phyloP scores from a whole-genome alignment of 2,113 vertebrate genomes.

The Anguilla japonica region DNA sequence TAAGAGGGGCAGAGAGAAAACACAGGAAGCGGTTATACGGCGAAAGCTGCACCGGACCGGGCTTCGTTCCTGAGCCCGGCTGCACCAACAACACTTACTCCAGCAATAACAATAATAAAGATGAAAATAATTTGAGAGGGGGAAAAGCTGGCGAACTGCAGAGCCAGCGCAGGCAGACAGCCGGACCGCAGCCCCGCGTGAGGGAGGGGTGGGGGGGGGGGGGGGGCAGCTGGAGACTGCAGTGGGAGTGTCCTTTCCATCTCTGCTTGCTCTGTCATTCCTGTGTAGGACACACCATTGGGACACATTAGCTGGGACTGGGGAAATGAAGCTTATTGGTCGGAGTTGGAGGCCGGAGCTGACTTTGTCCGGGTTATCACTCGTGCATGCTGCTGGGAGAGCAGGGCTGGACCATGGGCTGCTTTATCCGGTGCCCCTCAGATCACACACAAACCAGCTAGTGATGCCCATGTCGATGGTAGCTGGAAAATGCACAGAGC shows the following conservation, averaged over 20 bases:
- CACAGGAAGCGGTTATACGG: not conserved
- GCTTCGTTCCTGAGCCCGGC: constrained; percentile 29
- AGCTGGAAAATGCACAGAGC: not conserved
- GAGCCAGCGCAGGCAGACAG: constrained; percentile 27
- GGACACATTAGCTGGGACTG: constrained; percentile 17
- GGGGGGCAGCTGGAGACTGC: constrained; percentile 20
- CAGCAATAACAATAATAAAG: constrained; percentile 43
- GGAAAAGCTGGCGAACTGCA: constrained; percentile 31
- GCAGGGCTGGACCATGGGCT: too few species aligned
- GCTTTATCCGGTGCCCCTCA: not conserved
- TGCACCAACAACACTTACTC: constrained; percentile 28
- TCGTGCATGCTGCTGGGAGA: too few species aligned
- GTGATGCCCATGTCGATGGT: not conserved
- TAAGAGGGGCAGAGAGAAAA: constrained; percentile 13
- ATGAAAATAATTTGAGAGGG: constrained; percentile 36
- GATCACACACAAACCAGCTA: not conserved
- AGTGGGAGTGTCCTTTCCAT: constrained; percentile 23
- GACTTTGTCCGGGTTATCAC: too few species aligned
- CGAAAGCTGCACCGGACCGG: constrained; percentile 20
- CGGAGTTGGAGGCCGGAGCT: too few species aligned
- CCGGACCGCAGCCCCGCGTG: constrained; percentile 10
- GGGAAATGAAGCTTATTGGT: too few species aligned
- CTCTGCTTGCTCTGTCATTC: constrained; percentile 21
- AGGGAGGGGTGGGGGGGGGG: not conserved
- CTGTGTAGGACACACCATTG: constrained; percentile 11